Evolutionary conservation across 2,888 invertebrate genomes (phyloP), one percentile per base, ranked within the genome.

Genomic region (Ichneumon xanthorius): DNA sequence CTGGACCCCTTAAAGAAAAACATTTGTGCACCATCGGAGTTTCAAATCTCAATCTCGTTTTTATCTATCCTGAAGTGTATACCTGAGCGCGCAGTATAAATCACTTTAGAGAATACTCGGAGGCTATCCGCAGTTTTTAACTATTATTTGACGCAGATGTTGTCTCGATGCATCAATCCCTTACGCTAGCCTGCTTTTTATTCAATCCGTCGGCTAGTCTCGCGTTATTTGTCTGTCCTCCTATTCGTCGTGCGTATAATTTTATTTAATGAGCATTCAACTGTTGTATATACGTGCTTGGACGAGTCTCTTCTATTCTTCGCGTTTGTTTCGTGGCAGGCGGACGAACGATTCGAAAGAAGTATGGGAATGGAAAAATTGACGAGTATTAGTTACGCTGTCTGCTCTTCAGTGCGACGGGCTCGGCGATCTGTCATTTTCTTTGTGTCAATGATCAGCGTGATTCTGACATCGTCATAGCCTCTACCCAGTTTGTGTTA

Each of bases 321-420:
- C 33, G 33, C 67, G n/a, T 37, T 81, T 67, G n/a, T 77, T 81
- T 50, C 72, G 67, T 61, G 58, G 45, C 22, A 61, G 50, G 45
- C 67, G 19, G 73, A 81, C 55, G 45, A 58, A 48, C 70, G 48
- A 55, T 70, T 55, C 55, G n/a, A 75, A 40, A 40, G 45, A 37
- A 75, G 75, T 71, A 63, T 26, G 72, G 0, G 40, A 78, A 67
- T 30, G 30, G 55, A 68, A 61, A 78, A 61, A 37, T 61, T 16
- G 48, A 63, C 30, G 19, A 50, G 22, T 22, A 72, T 85, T 76
- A 40, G 81, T 85, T 75, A 82, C 71, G 82, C 75, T 40, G 79
- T 55, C 68, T 30, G 68, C 55, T 58, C 79, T 26, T 71, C 26
- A 33, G 61, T 67, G 70, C 19, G 67, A 67, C 75, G 70, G 45